These are phyloP conservation scores for Nixonia krombeini DNA, from an alignment of 1,140 invertebrate genomes.

Conservation along the genomic window DNA sequence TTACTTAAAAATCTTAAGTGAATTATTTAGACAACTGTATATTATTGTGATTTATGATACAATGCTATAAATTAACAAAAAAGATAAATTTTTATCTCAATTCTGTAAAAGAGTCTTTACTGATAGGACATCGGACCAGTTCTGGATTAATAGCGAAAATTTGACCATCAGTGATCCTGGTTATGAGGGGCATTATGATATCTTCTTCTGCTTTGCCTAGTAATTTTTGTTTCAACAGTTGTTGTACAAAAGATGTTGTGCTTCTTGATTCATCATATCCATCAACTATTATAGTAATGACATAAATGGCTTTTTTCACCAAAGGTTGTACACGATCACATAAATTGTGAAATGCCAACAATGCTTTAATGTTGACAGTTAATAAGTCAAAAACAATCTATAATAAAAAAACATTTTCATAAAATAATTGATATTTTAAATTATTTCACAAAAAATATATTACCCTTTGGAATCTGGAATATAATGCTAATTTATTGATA, in stretches of 20 bases:
- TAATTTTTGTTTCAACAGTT: slow-evolving; percentile 46
- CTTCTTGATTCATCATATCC: slow-evolving; percentile 22
- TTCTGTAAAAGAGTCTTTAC: slow-evolving; percentile 1
- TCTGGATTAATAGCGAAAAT: slow-evolving; percentile 52
- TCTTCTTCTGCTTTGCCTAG: slow-evolving; percentile 48
- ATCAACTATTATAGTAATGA: slow-evolving; percentile 54
- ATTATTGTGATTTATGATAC: too few relatives aligned
- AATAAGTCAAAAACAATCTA: slow-evolving; percentile 56
- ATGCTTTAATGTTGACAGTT: slow-evolving; percentile 52
- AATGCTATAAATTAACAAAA: too few relatives aligned
- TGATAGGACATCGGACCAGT: slow-evolving; percentile 23
- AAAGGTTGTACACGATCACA: slow-evolving; percentile 58
- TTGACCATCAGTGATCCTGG: slow-evolving; percentile 57
- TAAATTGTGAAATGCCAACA: slow-evolving; percentile 59
- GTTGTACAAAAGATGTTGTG: slow-evolving; percentile 48
- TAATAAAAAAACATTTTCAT: slow-evolving; percentile 13
- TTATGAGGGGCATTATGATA: slow-evolving; percentile 54
- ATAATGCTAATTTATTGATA: slow-evolving; percentile 9
- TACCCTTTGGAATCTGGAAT: too few relatives aligned
- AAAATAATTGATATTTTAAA: slow-evolving; percentile 13
- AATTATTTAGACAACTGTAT: too few relatives aligned
- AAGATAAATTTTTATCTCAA: too few relatives aligned
- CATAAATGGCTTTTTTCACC: slow-evolving; percentile 51
- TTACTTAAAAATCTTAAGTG: too few relatives aligned
- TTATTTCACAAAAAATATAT: slow-evolving; percentile 1